Evolutionary conservation across 1,140 invertebrate species (phyloP).

Genomic region (Prorops nasuta): DNA sequence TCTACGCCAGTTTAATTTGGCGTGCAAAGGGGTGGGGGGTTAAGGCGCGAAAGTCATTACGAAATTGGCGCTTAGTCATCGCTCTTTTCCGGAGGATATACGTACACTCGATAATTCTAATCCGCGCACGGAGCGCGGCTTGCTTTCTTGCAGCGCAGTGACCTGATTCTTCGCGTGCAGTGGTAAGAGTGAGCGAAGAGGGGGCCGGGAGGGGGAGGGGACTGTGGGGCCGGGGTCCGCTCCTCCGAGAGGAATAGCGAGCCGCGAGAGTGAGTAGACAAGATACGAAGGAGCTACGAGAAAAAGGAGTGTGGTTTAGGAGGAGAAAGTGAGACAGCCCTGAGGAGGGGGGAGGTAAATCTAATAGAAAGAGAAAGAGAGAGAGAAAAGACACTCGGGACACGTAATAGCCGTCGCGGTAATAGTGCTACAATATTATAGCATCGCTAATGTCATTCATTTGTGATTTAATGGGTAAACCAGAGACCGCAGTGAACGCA

Average conservation of each 20-base stretch:
- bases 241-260: too few species aligned
- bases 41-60: not conserved
- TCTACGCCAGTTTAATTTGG: too few species aligned
- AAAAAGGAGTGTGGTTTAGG: not conserved
- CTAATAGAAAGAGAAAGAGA: constrained; percentile 25
- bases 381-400: constrained; percentile 30
- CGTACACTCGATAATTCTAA: constrained; percentile 51
- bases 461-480: constrained; percentile 52
- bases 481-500: constrained; percentile 14
- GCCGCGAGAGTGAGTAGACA: constrained; percentile 19
- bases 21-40: not conserved
- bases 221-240: too few species aligned
- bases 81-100: constrained; percentile 37
- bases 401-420: constrained; percentile 55
- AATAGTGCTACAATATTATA: constrained; percentile 56
- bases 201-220: constrained; percentile 21
- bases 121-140: constrained; percentile 43
- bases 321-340: constrained; percentile 14
- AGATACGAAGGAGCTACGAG: constrained; percentile 25
- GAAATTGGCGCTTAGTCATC: constrained; percentile 29
- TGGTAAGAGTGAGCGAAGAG: constrained; percentile 19
- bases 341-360: constrained; percentile 1
- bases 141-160: constrained; percentile 56
- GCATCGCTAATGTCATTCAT: constrained; percentile 56
- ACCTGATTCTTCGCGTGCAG: constrained; percentile 55